phyloP scores from a whole-genome alignment of 2,888 invertebrate species.

The Parnassius smintheus region DNA sequence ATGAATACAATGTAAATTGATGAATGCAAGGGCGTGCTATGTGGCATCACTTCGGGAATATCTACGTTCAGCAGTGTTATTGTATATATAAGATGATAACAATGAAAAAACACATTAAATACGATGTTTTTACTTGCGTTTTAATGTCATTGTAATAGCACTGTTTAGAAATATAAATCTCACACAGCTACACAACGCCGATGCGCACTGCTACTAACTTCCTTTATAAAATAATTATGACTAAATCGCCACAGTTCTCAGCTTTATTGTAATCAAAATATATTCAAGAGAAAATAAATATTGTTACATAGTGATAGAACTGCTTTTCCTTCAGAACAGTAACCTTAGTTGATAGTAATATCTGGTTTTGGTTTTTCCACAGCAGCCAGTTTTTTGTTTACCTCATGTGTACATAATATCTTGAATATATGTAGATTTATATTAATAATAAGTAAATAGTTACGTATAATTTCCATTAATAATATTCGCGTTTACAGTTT shows the following conservation, averaged over 20 bases:
- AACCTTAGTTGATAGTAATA: conserved; percentile 2
- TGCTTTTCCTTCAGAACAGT: conserved; percentile 5
- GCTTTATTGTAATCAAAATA: not conserved
- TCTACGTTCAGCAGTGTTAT: no score
- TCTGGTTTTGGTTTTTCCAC: conserved; percentile 43
- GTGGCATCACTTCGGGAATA: no score
- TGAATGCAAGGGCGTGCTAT: no score
- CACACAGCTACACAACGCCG: conserved; percentile 2
- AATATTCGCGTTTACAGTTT: no score
- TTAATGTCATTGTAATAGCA: conserved; percentile 16
- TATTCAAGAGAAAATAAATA: conserved; percentile 8
- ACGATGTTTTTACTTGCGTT: conserved; percentile 17
- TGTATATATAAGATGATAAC: not conserved
- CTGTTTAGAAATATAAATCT: not conserved
- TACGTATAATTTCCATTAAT: no score
- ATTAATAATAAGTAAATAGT: no score
- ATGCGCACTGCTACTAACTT: conserved; percentile 10
- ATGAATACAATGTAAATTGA: no score
- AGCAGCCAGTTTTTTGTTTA: conserved; percentile 41
- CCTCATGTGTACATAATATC: conserved; percentile 25
- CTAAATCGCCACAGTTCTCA: conserved; percentile 42
- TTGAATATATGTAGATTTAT: conserved; percentile 13
- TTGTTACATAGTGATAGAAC: conserved; percentile 3
- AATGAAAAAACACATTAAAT: not conserved
- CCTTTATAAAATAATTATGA: conserved; percentile 34